These are phyloP conservation scores for Brachypalpus laphriformis DNA, from an alignment of 2,888 invertebrate species.

Conservation along the genomic window DNA sequence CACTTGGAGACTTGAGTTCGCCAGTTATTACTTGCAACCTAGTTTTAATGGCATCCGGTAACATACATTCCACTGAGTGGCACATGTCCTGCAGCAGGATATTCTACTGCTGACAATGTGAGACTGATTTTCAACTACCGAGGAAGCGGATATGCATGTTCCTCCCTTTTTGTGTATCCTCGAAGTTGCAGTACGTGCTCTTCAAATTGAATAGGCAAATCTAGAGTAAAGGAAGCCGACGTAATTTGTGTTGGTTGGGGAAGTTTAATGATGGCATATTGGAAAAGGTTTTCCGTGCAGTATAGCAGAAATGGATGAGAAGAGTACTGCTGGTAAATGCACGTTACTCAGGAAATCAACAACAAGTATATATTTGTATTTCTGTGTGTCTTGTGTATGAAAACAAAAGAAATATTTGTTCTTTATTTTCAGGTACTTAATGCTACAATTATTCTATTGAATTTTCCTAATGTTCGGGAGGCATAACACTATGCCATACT, in stretches of 20 bases:
- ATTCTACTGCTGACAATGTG: slow-evolving; percentile 40
- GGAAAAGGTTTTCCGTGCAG: too few species aligned
- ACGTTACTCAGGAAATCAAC: too few species aligned
- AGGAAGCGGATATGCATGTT: slow-evolving; percentile 23
- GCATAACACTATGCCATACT: too few species aligned
- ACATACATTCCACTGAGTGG: slow-evolving; percentile 21
- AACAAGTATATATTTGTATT: too few species aligned
- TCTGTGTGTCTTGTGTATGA: too few species aligned
- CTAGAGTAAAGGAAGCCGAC: slow-evolving; percentile 6
- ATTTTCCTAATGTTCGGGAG: too few species aligned
- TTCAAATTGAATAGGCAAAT: slow-evolving; percentile 42
- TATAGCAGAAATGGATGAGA: too few species aligned
- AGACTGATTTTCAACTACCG: slow-evolving; percentile 60
- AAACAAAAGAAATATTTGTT: too few species aligned
- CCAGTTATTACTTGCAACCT: neutral
- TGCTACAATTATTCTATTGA: too few species aligned
- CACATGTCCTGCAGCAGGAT: slow-evolving; percentile 21
- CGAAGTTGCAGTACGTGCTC: slow-evolving; percentile 23
- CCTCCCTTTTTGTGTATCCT: neutral
- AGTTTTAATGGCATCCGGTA: slow-evolving; percentile 4
- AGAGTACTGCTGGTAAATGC: too few species aligned
- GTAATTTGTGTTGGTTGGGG: neutral
- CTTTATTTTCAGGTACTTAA: too few species aligned
- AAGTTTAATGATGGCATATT: slow-evolving; percentile 45
- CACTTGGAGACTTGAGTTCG: neutral